These are phyloP conservation scores for Sebastes oblongus DNA, from an alignment of 2,797 vertebrate genomes.

Conservation along the genomic window DNA sequence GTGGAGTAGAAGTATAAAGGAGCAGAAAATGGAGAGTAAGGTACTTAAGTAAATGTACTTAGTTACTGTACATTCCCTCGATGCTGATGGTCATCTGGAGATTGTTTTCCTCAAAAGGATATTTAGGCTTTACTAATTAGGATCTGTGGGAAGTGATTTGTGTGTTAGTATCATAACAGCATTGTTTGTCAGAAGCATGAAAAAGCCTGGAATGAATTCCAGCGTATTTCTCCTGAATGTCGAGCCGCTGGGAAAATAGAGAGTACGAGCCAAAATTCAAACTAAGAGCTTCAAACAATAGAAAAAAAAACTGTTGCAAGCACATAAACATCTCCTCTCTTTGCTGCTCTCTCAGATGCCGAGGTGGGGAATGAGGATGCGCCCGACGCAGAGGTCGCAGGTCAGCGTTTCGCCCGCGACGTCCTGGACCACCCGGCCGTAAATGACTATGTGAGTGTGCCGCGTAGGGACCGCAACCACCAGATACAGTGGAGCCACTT, in stretches of 20 bases:
- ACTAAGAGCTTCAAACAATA: conserved; percentile 22
- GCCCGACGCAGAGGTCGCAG: conserved; percentile 69
- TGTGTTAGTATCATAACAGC: conserved; percentile 28
- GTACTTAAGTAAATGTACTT: neutral
- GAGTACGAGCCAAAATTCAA: conserved; percentile 23
- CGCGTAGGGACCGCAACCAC: conserved; percentile 28
- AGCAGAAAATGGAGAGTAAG: neutral
- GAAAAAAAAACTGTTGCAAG: conserved; percentile 1
- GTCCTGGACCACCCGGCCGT: conserved; percentile 86
- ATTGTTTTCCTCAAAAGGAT: conserved; percentile 9
- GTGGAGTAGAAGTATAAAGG: neutral
- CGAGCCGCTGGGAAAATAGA: conserved; percentile 37
- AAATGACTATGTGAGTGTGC: conserved; percentile 91
- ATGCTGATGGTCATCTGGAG: conserved; percentile 14
- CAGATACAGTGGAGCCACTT: conserved; percentile 61
- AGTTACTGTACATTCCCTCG: neutral
- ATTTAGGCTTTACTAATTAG: conserved; percentile 16
- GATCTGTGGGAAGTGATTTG: conserved; percentile 20
- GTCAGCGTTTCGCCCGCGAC: conserved; percentile 87
- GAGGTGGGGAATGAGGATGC: conserved; percentile 80
- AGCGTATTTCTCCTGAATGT: conserved; percentile 35
- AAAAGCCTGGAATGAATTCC: conserved; percentile 33
- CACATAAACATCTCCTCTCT: neutral
- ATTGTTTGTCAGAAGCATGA: conserved; percentile 35
- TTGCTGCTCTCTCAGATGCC: conserved; percentile 72